Evolutionary conservation across 1,140 invertebrate genomes (phyloP).

Genomic region (Cepaea nemoralis): DNA sequence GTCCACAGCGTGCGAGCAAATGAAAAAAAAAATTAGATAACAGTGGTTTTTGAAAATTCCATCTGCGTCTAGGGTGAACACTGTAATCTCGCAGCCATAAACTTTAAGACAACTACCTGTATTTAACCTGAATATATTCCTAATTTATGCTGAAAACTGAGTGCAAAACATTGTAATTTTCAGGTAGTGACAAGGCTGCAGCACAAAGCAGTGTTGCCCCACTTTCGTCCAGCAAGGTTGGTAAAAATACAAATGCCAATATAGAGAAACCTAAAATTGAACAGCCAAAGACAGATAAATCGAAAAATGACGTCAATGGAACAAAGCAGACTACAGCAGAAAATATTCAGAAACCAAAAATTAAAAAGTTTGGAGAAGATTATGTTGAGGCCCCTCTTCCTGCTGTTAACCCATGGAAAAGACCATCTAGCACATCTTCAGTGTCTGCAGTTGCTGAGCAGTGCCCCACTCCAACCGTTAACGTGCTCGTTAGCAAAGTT

Average conservation of each 20-base stretch:
- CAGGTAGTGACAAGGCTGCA: neutral
- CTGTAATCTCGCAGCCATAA: too few relatives aligned
- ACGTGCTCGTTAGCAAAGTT: neutral
- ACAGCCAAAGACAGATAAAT: neutral
- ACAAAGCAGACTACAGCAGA: neutral
- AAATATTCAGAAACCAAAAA: conserved; percentile 11
- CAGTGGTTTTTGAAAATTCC: too few relatives aligned
- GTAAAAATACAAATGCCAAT: neutral
- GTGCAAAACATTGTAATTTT: neutral
- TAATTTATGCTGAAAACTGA: too few relatives aligned
- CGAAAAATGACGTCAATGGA: conserved; percentile 23
- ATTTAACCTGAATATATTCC: too few relatives aligned
- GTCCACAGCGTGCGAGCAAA: too few relatives aligned
- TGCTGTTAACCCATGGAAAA: conserved; percentile 32
- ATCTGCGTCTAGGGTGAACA: too few relatives aligned
- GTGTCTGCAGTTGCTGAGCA: neutral
- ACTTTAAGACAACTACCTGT: too few relatives aligned
- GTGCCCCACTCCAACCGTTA: conserved; percentile 6
- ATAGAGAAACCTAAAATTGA: neutral
- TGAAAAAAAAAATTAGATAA: too few relatives aligned
- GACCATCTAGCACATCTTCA: neutral
- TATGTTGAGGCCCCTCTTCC: conserved; percentile 35
- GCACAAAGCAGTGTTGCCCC: neutral
- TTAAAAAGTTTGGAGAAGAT: conserved; percentile 36
- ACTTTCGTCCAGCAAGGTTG: neutral